Percentiles rank a stretch among this genome's conserved stretches.
Conservation (phyloP, 1,140 invertebrate species). For the Aphelenchoides fujianensis region DNA sequence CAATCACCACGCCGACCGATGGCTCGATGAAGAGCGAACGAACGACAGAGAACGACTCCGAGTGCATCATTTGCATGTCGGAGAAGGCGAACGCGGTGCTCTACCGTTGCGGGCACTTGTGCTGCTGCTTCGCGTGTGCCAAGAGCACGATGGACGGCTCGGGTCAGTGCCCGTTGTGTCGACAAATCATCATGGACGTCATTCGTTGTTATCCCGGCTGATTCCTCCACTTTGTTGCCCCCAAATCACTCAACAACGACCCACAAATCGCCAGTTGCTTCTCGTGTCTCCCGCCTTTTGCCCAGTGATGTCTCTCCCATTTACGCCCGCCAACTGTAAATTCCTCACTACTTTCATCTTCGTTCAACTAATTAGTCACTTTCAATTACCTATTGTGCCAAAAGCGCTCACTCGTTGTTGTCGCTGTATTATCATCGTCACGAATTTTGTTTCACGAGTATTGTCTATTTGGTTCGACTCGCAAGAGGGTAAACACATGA, state of each 20-base stretch:
- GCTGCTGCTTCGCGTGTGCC: conserved; percentile 75
- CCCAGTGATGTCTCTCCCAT: not conserved
- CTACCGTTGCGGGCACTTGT: conserved; percentile 97
- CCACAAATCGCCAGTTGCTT: not conserved
- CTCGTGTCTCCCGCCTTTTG: not conserved
- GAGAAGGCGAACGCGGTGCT: conserved; percentile 82
- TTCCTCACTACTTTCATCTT: not conserved
- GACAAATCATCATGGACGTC: conserved; percentile 6
- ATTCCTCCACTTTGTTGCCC: not conserved
- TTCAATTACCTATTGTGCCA: too few relatives aligned
- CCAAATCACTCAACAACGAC: not conserved
- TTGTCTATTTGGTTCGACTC: too few relatives aligned
- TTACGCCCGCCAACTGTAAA: not conserved
- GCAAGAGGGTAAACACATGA: too few relatives aligned
- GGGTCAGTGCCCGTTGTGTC: not conserved
- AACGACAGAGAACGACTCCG: conserved; percentile 61
- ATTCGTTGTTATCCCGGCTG: conserved; percentile 5
- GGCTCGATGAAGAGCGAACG: not conserved
- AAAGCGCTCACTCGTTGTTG: too few relatives aligned
- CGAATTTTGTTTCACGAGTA: too few relatives aligned
- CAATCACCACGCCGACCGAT: conserved; percentile 14
- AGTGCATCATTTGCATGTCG: conserved; percentile 93
- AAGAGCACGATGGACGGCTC: not conserved
- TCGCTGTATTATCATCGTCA: too few relatives aligned
- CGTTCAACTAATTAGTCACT: too few relatives aligned